Evolutionary conservation across 1,140 invertebrate species (phyloP), one percentile per base, ranked within the genome.

Genomic region (Ostrea denselamellosa): DNA sequence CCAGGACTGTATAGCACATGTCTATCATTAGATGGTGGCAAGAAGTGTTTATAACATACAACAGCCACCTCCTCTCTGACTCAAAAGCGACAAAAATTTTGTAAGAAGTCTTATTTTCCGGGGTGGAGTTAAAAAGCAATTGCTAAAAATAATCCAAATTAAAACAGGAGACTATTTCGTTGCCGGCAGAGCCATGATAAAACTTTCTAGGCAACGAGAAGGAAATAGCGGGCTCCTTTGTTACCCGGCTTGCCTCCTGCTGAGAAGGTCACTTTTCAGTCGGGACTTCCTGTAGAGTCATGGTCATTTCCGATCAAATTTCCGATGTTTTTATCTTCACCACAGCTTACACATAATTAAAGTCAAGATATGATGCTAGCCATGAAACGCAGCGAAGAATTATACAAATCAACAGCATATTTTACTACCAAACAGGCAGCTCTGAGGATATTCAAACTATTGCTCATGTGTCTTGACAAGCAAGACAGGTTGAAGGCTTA

Each of bases 301-400:
- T 77, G 68, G 68, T 77, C 68, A 77, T 34, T 77, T 77, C 68
- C 68, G 22, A 77, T 77, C 68, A 12, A 28, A 14, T 28, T 77
- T 77, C 68, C 22, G 68, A 77, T 28, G 68, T 25, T 28, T 77
- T 25, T 77, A 28, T 28, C 28, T 34, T 77, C 25, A 25, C 25
- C 68, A 25, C 28, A 34, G 28, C 68, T 77, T 77, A 44, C 68
- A 77, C 68, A 77, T 77, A 77, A 77, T 77, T 77, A 77, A 77
- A 77, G 68, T 77, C 68, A 34, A 77, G 68, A 77, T 77, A 77
- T 34, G 68, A 71, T 71, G 68, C 4, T 25, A 71, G 22, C 68
- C 68, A 71, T 71, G 68, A 71, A 77, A 77, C 25, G 10, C 12
- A 28, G 68, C 28, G 68, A 77, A 12, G 65, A 28, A 71, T 71